A percentile compares a stretch with the other conserved stretches of the same genome.
Evolutionary conservation across 2,888 invertebrate species (phyloP).

Genomic region (Mythimna pallens): DNA sequence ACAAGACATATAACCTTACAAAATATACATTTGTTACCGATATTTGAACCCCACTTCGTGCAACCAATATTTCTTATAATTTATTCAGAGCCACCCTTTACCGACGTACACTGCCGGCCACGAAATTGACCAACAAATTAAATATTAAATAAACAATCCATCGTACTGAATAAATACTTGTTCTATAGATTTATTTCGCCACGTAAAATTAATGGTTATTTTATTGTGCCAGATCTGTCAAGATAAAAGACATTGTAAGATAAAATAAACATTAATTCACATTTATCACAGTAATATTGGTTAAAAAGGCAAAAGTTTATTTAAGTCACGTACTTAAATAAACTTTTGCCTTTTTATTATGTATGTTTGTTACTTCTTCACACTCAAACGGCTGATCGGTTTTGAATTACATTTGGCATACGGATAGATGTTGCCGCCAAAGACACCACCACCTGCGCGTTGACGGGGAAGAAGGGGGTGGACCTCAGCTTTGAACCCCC

Average conservation of each 20-base stretch:
- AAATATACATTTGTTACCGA: slow-evolving; percentile 26
- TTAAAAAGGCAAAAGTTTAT: no score
- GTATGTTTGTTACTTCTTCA: no score
- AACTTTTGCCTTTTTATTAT: no score
- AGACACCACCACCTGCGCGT: no score
- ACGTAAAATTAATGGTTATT: slow-evolving; percentile 38
- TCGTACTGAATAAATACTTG: slow-evolving; percentile 23
- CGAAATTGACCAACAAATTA: slow-evolving; percentile 46
- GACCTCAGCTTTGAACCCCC: no score
- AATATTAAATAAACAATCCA: slow-evolving; percentile 45
- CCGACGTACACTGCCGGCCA: slow-evolving; percentile 36
- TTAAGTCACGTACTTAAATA: no score
- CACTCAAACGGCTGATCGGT: no score
- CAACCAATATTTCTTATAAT: slow-evolving; percentile 60
- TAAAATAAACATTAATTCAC: not conserved
- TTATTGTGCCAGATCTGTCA: slow-evolving; percentile 12
- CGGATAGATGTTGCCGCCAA: no score
- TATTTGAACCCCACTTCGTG: slow-evolving; percentile 14
- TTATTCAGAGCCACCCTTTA: slow-evolving; percentile 55
- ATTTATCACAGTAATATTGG: slow-evolving; percentile 3
- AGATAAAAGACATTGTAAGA: no score
- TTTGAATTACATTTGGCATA: no score
- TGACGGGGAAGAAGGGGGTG: no score
- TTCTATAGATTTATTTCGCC: slow-evolving; percentile 29
- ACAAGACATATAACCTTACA: not conserved